Evolutionary conservation across 2,113 vertebrate genomes (phyloP).

Genomic region (Plecotus auritus): DNA sequence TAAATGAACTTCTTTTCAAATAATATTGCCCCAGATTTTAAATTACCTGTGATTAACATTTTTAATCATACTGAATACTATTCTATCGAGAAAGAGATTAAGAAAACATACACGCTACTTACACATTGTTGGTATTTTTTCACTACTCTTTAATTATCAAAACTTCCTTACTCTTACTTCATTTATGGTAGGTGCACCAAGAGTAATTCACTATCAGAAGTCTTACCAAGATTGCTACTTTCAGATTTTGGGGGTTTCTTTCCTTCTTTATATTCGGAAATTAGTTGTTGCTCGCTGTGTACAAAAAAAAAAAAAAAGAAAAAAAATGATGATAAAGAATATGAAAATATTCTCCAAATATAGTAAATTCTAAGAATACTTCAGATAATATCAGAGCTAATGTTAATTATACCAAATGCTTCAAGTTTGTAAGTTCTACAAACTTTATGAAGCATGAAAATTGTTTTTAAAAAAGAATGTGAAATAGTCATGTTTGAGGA

Average conservation of each 20-base stretch:
- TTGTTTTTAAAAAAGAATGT: neutral
- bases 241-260: constrained; percentile 62
- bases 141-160: too few relatives aligned
- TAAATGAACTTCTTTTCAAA: too few relatives aligned
- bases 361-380: neutral
- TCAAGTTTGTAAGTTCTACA: neutral
- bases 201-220: neutral
- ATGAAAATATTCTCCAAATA: neutral
- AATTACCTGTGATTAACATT: too few relatives aligned
- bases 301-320: too few relatives aligned
- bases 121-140: too few relatives aligned
- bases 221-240: constrained; percentile 39
- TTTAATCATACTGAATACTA: too few relatives aligned
- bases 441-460: neutral
- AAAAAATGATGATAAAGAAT: constrained; percentile 18
- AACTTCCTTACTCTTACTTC: too few relatives aligned
- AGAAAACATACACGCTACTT: too few relatives aligned
- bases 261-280: constrained; percentile 81
- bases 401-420: neutral
- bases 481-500: too few relatives aligned
- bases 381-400: neutral
- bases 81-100: too few relatives aligned
- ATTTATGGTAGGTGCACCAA: neutral
- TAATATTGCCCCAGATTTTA: too few relatives aligned
- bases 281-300: constrained; percentile 82